Conservation (phyloP, 2,888 invertebrate species). For the Elgonia sp. region DNA sequence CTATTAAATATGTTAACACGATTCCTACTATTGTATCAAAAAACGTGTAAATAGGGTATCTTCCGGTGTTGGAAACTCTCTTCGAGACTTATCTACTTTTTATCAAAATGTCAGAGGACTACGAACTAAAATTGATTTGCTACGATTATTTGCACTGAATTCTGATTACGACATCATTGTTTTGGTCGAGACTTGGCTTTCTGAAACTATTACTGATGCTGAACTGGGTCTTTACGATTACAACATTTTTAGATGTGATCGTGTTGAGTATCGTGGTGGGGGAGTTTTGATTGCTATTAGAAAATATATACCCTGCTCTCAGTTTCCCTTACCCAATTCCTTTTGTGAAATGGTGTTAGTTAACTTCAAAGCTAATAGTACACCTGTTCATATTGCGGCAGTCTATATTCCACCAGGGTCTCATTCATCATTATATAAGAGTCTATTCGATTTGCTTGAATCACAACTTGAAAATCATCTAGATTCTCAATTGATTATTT, state of each 20-base stretch:
- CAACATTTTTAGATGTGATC: conserved; percentile 3
- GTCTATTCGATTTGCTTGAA: neutral
- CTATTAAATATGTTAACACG: too few species aligned
- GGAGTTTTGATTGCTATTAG: conserved; percentile 27
- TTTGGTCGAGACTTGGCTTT: conserved; percentile 21
- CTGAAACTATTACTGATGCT: neutral
- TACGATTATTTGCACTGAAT: neutral
- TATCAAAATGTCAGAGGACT: conserved; percentile 26
- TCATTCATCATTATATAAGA: too few species aligned
- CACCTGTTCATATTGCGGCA: neutral
- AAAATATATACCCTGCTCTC: neutral
- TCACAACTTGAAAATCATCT: neutral
- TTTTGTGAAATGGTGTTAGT: neutral
- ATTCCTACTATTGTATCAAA: too few species aligned
- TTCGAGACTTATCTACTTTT: neutral
- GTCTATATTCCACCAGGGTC: conserved; percentile 40
- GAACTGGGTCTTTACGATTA: neutral
- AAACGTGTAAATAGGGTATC: neutral
- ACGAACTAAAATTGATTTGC: conserved; percentile 7
- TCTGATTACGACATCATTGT: neutral
- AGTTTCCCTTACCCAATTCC: too few species aligned
- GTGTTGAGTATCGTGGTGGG: neutral
- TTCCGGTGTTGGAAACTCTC: too few species aligned
- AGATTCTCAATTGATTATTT: neutral
- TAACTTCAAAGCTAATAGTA: neutral